Evolutionary conservation across 2,797 vertebrate genomes (phyloP).

Genomic region (Sternarchorhynchus goeldii): DNA sequence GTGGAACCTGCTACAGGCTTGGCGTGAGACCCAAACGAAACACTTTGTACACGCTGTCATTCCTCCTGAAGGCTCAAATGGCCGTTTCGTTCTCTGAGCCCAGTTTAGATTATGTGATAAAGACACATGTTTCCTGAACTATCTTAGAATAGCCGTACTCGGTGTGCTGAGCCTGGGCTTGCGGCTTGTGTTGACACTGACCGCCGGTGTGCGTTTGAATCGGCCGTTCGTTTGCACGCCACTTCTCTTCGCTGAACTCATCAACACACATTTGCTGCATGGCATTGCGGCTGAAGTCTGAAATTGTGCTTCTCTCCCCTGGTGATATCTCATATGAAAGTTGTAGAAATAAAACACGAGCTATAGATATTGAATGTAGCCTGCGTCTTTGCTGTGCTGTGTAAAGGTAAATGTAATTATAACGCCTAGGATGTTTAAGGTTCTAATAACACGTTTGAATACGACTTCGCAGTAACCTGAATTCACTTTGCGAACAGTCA

Average conservation of each 20-base stretch:
- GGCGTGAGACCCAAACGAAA: conserved; percentile 15
- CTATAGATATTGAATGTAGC: not conserved
- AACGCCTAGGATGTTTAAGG: not conserved
- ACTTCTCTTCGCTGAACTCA: no score
- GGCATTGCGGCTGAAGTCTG: no score
- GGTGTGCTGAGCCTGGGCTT: no score
- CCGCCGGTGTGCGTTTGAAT: conserved; percentile 6
- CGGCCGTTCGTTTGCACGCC: not conserved
- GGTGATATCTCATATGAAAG: conserved; percentile 5
- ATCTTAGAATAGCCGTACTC: no score
- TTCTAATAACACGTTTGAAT: conserved; percentile 1
- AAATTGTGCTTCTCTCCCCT: no score
- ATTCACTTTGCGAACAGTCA: not conserved
- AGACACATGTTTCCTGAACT: no score
- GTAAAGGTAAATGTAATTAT: not conserved
- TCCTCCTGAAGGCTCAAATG: conserved; percentile 31
- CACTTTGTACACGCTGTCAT: not conserved
- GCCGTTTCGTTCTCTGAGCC: not conserved
- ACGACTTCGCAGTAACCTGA: conserved; percentile 1
- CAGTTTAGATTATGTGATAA: no score
- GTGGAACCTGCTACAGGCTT: conserved; percentile 9
- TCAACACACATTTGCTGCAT: no score
- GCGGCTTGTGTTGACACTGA: not conserved
- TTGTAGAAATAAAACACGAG: conserved; percentile 5
- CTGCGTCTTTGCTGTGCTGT: no score